Evolutionary conservation across 2,888 invertebrate species (phyloP).

Genomic region (Syrista parreyssii): DNA sequence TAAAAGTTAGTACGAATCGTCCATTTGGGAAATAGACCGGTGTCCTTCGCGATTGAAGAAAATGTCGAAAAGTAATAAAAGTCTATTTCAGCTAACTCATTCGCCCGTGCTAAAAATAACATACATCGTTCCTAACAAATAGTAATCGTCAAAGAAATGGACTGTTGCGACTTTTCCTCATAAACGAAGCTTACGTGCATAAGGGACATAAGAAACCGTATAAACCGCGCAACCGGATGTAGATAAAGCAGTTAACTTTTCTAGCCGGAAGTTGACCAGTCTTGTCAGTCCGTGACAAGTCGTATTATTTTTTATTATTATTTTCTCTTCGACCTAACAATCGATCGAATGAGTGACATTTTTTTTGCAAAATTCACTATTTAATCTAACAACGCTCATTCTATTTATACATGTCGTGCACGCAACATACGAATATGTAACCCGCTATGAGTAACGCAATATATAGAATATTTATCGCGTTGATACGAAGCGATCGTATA

Average conservation of each 20-base stretch:
- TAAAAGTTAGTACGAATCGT: neutral
- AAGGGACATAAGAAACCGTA: no score
- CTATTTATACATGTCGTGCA: neutral
- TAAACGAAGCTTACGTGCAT: neutral
- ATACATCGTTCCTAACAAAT: neutral
- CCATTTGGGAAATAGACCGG: neutral
- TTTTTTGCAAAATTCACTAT: neutral
- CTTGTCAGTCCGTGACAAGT: neutral
- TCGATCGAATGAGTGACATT: neutral
- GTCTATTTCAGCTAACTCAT: neutral
- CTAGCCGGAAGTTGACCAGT: neutral
- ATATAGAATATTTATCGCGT: neutral
- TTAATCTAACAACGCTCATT: neutral
- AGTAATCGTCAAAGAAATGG: neutral
- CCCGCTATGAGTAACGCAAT: neutral
- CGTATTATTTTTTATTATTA: no score
- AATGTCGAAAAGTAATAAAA: neutral
- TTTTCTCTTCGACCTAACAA: no score
- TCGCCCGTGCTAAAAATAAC: neutral
- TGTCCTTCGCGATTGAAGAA: neutral
- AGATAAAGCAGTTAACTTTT: neutral
- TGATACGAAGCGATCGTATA: neutral
- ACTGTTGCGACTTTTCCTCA: neutral
- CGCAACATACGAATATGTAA: neutral
- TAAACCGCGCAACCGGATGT: neutral